Conservation (phyloP, 2,888 invertebrate species). For the Neoaliturus tenellus region DNA sequence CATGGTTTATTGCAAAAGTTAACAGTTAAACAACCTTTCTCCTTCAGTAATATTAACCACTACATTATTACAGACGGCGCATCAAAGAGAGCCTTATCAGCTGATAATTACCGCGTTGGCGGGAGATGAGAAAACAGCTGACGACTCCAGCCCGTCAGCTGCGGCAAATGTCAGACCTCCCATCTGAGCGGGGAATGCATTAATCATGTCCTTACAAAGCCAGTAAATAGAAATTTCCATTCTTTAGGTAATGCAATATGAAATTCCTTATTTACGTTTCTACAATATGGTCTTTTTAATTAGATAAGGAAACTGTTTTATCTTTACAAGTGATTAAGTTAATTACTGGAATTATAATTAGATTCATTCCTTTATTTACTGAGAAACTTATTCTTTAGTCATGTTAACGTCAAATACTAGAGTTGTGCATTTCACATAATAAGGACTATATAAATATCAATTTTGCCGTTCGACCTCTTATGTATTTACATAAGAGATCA, state of each 20-base stretch:
- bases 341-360: no score
- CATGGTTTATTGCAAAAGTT: not conserved
- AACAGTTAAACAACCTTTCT: not conserved
- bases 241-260: not conserved
- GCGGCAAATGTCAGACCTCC: slow-evolving; percentile 5
- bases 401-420: no score
- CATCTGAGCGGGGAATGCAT: not conserved
- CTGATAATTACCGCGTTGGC: slow-evolving; percentile 33
- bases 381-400: no score
- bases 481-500: no score
- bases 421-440: no score
- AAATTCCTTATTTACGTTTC: no score
- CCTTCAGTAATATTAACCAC: not conserved
- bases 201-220: not conserved
- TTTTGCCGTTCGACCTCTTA: no score
- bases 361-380: no score
- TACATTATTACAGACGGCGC: slow-evolving; percentile 16
- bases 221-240: not conserved
- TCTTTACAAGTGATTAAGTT: no score
- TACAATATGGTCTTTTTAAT: no score
- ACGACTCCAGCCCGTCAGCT: slow-evolving; percentile 7
- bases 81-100: slow-evolving; percentile 14
- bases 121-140: slow-evolving; percentile 35
- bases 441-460: no score
- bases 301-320: no score